A percentile compares a stretch with the other conserved stretches of the same genome.
Conservation (phyloP, 2,113 vertebrate genomes). For the Eudyptes chrysolophus region DNA sequence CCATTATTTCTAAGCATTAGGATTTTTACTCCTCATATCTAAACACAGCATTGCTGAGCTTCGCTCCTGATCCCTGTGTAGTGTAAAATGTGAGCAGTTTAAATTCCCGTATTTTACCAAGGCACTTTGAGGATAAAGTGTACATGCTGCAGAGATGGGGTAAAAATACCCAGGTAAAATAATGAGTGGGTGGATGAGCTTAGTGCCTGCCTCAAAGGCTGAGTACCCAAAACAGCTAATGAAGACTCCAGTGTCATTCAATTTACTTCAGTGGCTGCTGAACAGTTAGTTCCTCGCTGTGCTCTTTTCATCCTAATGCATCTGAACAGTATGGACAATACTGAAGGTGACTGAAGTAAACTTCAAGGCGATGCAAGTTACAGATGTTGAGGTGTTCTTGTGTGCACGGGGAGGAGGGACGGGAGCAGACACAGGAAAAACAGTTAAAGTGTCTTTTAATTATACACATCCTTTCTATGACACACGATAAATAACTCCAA, state of each 20-base stretch:
- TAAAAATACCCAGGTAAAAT: background rate
- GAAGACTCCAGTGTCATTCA: background rate
- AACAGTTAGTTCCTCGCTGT: accelerated
- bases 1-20: background rate
- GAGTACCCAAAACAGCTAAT: background rate
- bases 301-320: background rate
- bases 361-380: background rate
- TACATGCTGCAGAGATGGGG: background rate
- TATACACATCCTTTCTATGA: background rate
- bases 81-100: background rate
- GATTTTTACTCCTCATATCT: background rate
- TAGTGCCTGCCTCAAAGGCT: background rate
- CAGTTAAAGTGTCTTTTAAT: background rate
- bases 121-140: background rate
- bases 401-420: background rate
- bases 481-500: background rate
- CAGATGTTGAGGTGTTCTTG: background rate
- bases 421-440: background rate
- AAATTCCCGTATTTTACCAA: background rate
- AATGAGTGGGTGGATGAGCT: background rate
- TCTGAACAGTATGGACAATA: background rate
- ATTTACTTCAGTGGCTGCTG: background rate
- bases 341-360: background rate
- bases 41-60: background rate
- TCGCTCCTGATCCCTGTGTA: background rate